These are phyloP conservation scores for Drosophila biarmipes DNA, from an alignment of 1,140 invertebrate species.

Conservation along the genomic window DNA sequence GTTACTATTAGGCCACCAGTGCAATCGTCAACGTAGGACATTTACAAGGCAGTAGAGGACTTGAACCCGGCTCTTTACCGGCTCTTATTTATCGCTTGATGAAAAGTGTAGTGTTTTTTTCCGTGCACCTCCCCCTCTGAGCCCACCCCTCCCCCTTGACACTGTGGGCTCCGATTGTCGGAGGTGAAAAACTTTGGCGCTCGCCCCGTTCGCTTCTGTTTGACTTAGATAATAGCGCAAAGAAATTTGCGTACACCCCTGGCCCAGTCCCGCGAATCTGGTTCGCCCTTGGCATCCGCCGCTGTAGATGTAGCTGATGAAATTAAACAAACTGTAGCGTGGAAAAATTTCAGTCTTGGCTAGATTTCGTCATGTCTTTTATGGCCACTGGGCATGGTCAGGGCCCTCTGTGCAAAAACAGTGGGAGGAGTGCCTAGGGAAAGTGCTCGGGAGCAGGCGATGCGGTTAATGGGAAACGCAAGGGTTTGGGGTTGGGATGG, in stretches of 20 bases:
- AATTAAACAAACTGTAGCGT: slow-evolving; percentile 69
- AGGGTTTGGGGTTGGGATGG: background rate
- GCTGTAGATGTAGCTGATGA: slow-evolving; percentile 60
- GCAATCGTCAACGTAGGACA: too few relatives aligned
- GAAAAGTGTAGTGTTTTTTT: background rate
- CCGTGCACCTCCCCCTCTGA: background rate
- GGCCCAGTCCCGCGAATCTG: background rate
- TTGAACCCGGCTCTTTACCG: too few relatives aligned
- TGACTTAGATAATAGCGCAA: slow-evolving; percentile 68
- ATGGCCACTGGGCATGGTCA: slow-evolving; percentile 36
- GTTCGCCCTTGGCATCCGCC: background rate
- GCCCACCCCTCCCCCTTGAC: slow-evolving; percentile 13
- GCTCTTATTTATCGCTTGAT: too few relatives aligned
- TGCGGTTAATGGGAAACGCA: background rate
- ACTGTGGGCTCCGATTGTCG: slow-evolving; percentile 23
- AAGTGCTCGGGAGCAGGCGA: slow-evolving; percentile 6
- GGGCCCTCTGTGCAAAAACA: slow-evolving; percentile 7
- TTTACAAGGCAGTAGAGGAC: too few relatives aligned
- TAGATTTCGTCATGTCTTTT: slow-evolving; percentile 58
- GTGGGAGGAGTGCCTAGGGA: background rate
- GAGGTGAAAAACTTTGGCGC: slow-evolving; percentile 52
- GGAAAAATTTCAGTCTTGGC: slow-evolving; percentile 68
- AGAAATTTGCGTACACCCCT: slow-evolving; percentile 52
- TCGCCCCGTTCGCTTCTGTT: slow-evolving; percentile 48
- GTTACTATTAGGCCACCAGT: too few relatives aligned